Conservation (phyloP, 1,140 invertebrate species). For the Rhyzopertha dominica region DNA sequence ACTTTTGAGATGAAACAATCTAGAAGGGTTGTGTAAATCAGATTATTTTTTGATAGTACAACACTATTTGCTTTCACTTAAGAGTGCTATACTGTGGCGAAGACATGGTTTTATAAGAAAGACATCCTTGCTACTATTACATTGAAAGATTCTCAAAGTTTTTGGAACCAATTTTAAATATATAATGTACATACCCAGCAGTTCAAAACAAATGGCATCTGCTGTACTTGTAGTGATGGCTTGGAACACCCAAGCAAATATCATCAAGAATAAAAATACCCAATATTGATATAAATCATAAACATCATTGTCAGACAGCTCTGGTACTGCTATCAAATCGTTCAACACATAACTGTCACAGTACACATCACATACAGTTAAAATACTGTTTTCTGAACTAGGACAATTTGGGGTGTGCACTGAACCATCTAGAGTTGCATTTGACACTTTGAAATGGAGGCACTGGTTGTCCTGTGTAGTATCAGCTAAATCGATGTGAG, state of each 20-base stretch:
- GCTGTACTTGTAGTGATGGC: slow-evolving; percentile 74
- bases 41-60: too few relatives aligned
- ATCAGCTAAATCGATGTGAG: slow-evolving; percentile 26
- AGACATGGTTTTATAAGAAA: too few relatives aligned
- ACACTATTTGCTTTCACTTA: too few relatives aligned
- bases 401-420: slow-evolving; percentile 47
- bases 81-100: too few relatives aligned
- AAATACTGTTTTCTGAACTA: slow-evolving; percentile 15
- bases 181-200: slow-evolving; percentile 57
- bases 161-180: slow-evolving; percentile 1
- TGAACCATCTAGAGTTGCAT: slow-evolving; percentile 41
- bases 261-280: slow-evolving; percentile 62
- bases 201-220: slow-evolving; percentile 76
- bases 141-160: too few relatives aligned
- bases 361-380: slow-evolving; percentile 48
- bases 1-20: background rate
- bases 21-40: too few relatives aligned
- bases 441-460: slow-evolving; percentile 36
- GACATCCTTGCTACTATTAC: too few relatives aligned
- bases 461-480: too few relatives aligned
- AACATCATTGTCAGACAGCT: slow-evolving; percentile 40
- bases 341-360: slow-evolving; percentile 47
- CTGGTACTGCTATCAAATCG: slow-evolving; percentile 39
- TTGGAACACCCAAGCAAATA: slow-evolving; percentile 75
- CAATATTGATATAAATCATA: slow-evolving; percentile 59